Base-by-base conservation (phyloP, 1,140 invertebrate species). In the Papilio polytes region DNA sequence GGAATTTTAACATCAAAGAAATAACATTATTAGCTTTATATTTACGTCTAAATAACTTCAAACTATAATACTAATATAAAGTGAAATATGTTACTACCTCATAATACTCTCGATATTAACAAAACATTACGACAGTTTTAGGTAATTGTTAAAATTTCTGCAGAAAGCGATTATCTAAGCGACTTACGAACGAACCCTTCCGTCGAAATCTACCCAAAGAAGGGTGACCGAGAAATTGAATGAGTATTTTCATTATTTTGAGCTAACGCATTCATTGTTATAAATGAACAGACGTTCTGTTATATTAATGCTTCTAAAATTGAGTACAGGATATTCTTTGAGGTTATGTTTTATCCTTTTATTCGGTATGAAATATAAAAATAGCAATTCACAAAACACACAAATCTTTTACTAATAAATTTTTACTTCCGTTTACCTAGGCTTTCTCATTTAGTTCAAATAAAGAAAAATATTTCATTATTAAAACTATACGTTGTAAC, bases 141-240 rank as follows among this genome's bases (percentile, higher is more conserved):
- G n/a, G 9, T 56, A 56, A 51, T 76, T 76, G 74, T 76, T 76
- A 76, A 76, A 48, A 53, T 53, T 51, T 46, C 22, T 56, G n/a
- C 8, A 56, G 53, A 56, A 56, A 56, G n/a, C 46, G 74, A 76
- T 44, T 48, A 76, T 76, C 74, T 48, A 22, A 48, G 20, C 73
- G 22, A 9, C 74, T 46, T 48, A 44, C 41, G 22, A 76, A 51
- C 46, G n/a, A 15, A 76, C 74, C 74, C 74, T 26, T 46, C 3
- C 53, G 53, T 56, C 53, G 22, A 48, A 48, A 53, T 76, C 22
- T 44, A 26, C 20, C 46, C 46, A 22, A 48, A 46, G 46, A 76
- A 76, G 74, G 74, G 74, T 76, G 10, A 76, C 74, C 74, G 74
- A 76, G 74, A 76, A 76, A 76, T 76, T 76, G 74, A 76, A 76